A percentile compares a stretch with the other conserved stretches of the same genome.
Evolutionary conservation across 2,113 vertebrate species (phyloP).

Genomic region (Vireo altiloquus): DNA sequence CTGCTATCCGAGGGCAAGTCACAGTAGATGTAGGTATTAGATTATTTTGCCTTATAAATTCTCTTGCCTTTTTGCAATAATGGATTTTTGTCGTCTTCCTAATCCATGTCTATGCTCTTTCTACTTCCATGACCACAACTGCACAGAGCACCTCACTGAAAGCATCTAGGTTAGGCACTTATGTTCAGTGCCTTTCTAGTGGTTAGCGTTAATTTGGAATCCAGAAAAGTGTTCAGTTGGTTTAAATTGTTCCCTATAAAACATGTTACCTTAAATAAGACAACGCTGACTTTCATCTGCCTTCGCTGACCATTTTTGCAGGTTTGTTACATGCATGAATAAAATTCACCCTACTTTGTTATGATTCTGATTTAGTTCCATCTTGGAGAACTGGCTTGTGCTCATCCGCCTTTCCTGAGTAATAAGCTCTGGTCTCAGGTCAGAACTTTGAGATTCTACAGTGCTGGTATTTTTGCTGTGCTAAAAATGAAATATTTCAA

Average conservation of each 20-base stretch:
- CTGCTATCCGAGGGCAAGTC: not conserved
- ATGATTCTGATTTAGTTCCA: not conserved
- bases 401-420: not conserved
- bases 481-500: not conserved
- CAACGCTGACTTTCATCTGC: not conserved
- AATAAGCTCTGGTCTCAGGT: not conserved
- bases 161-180: not conserved
- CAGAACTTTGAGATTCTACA: not conserved
- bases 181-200: not conserved
- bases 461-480: not conserved
- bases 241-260: conserved; percentile 7
- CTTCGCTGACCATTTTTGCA: not conserved
- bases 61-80: not conserved
- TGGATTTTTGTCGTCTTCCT: not conserved
- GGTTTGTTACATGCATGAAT: not conserved
- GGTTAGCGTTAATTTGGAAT: not conserved
- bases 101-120: not conserved
- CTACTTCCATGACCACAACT: not conserved
- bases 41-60: not conserved
- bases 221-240: not conserved
- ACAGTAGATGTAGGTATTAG: not conserved
- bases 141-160: not conserved
- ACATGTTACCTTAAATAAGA: not conserved
- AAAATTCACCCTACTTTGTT: not conserved
- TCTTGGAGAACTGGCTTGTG: not conserved